Evolutionary conservation across 2,888 invertebrate species (phyloP), one percentile per base, ranked within the genome.

Genomic region (Scaptomyza reducta): DNA sequence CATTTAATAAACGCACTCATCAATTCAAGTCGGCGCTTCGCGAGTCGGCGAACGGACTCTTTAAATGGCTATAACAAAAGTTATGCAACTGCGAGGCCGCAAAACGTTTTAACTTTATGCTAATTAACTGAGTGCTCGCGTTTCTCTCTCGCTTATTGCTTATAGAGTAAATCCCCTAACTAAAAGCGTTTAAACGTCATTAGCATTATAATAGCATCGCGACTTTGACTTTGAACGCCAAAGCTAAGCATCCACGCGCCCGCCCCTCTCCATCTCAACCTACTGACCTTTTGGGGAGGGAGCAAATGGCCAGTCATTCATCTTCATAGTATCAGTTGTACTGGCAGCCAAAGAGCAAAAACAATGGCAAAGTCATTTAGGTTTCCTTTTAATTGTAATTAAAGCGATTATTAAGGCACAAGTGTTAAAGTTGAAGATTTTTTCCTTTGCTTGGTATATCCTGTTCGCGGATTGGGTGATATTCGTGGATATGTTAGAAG

Each of bases 331-430:
- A 57, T 54, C 56, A 62, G 33, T n/a, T 25, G 62, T 55, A 47
- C 25, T 27, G 49, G 29, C 27, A 55, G 33, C 57, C 27, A 16
- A 16, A 10, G 16, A 40, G 40, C 25, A 58, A 5, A 41, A 46
- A 40, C 54, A 44, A 60, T 45, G 40, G 59, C 65, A 57, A 71
- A 80, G 64, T 77, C 66, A 84, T 84, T 80, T 73, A 73, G 67
- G 70, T 68, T 60, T 77, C 74, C 61, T 66, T 79, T 87, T 80
- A 87, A 84, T 84, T 84, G 85, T 70, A 80, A 80, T 80, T 87
- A 87, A 87, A 80, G 81, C 63, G 79, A 87, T 87, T 79, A 87
- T 80, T 77, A 73, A 61, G 49, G 55, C 67, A 35, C 47, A 49
- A 75, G 62, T 44, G 51, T 16, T 46, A 13, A 41, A 27, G 41